A percentile compares a stretch with the other conserved stretches of the same genome.
These are phyloP conservation scores for Cirrhinus mrigala DNA, from an alignment of 2,797 vertebrate species.

Conservation along the genomic window DNA sequence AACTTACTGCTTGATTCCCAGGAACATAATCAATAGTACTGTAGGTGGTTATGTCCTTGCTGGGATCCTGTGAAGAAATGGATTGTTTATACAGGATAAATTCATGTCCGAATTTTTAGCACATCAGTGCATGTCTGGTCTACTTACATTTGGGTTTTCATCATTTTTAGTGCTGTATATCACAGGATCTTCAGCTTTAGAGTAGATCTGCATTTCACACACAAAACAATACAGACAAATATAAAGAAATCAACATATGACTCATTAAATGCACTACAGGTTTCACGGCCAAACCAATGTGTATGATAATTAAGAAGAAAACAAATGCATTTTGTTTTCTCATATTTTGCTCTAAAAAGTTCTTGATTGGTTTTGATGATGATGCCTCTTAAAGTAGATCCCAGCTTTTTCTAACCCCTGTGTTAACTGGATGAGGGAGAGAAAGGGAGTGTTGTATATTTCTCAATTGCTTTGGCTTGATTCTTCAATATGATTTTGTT, in stretches of 20 bases:
- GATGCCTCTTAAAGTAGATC: not conserved
- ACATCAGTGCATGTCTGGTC: not conserved
- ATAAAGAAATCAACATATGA: not conserved
- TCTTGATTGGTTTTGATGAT: not conserved
- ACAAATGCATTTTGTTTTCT: not conserved
- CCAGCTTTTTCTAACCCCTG: not conserved
- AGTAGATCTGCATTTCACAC: not conserved
- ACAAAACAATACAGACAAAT: not conserved
- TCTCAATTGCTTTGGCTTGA: not conserved
- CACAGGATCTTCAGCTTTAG: not conserved
- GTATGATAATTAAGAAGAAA: too few relatives aligned
- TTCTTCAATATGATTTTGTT: too few relatives aligned
- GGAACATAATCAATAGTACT: not conserved
- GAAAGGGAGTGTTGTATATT: not conserved
- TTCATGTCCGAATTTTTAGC: not conserved
- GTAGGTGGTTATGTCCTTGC: not conserved
- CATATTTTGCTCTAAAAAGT: not conserved
- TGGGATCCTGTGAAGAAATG: not conserved
- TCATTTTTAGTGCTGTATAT: conserved; percentile 11
- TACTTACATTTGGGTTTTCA: not conserved
- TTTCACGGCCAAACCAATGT: too few relatives aligned
- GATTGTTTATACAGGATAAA: not conserved
- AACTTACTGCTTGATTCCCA: not conserved
- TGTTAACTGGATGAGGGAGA: not conserved
- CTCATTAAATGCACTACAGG: not conserved